A percentile compares a stretch with the other conserved stretches of the same genome.
Evolutionary conservation across 92 coral and sea anemone species (phyloP).

Genomic region (Galaxea fascicularis): DNA sequence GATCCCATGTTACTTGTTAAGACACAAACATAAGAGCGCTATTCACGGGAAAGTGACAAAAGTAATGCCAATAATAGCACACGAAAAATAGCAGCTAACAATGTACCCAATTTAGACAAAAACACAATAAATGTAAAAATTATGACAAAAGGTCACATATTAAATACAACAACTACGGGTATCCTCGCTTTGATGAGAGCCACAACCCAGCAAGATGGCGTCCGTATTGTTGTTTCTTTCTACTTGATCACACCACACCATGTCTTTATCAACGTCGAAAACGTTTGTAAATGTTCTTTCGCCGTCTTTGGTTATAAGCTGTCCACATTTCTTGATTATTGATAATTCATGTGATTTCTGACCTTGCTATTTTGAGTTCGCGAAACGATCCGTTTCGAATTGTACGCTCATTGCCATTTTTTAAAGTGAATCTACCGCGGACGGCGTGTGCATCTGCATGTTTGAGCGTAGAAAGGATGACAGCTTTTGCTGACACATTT

Average conservation of each 20-base stretch:
- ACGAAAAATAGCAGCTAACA: constrained; percentile 5
- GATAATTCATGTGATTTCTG: too few species aligned
- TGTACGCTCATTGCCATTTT: too few species aligned
- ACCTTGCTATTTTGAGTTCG: too few species aligned
- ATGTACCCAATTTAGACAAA: constrained; percentile 13
- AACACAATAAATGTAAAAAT: background rate
- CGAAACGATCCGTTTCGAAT: too few species aligned
- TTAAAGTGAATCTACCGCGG: too few species aligned
- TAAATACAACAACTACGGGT: too few species aligned
- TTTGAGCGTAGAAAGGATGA: too few species aligned
- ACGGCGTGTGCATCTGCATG: too few species aligned
- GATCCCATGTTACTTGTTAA: background rate
- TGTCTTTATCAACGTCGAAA: background rate
- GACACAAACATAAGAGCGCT: constrained; percentile 11
- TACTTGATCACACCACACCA: background rate
- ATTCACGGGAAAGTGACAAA: background rate
- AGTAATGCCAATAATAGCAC: constrained; percentile 12
- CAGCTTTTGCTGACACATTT: too few species aligned
- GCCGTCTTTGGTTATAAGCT: background rate
- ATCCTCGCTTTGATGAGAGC: background rate
- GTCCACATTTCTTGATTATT: background rate
- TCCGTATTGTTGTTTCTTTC: background rate
- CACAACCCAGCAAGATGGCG: background rate
- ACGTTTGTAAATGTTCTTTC: constrained; percentile 7
- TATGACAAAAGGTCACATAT: too few species aligned